Evolutionary conservation across 2,888 invertebrate genomes (phyloP), one percentile per base, ranked within the genome.

Genomic region (Amitus sp.): DNA sequence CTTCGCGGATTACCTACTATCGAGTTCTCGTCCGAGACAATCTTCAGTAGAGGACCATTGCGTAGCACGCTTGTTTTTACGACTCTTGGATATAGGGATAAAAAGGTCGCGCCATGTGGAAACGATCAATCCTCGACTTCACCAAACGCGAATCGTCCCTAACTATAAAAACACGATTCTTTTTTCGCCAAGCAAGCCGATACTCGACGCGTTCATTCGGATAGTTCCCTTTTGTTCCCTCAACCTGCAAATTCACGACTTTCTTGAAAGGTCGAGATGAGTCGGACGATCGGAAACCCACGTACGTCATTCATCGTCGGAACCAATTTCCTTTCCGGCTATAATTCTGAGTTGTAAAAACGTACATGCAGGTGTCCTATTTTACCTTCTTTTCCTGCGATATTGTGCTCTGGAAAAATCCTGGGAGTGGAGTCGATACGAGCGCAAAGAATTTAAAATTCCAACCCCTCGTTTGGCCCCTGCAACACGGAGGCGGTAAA

Each of bases 311-410:
- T 47, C 50, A 30, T 43, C 48, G 53, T 46, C 45, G 48, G 42
- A 63, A 47, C 60, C 67, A 72, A 73, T 72, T 73, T 66, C 59
- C 62, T 46, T 57, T 53, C 15, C 19, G 59, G 59, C 65, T 59
- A 58, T 69, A 68, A 71, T 68, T 68, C 65, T 20, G 34, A 45
- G 45, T 45, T 58, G 57, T 67, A 68, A 68, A 67, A 58, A 52
- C 51, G 19, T 33, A 33, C 17, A 40, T 28, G 49, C 49, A 39
- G 45, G 37, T 34, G 42, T 39, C 30, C 33, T 30, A 6, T 2
- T 42, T 28, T 47, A 15, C 34, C 9, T 46, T 47, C 37, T 30
- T 51, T 43, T 19, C 15, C 19, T 19, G 30, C 45, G 50, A 48
- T 46, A 17, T 28, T 7, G 30, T 13, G n/a, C 20, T 42, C 9